Conservation (phyloP, 2,888 invertebrate species). For the Microplitis deprimator region DNA sequence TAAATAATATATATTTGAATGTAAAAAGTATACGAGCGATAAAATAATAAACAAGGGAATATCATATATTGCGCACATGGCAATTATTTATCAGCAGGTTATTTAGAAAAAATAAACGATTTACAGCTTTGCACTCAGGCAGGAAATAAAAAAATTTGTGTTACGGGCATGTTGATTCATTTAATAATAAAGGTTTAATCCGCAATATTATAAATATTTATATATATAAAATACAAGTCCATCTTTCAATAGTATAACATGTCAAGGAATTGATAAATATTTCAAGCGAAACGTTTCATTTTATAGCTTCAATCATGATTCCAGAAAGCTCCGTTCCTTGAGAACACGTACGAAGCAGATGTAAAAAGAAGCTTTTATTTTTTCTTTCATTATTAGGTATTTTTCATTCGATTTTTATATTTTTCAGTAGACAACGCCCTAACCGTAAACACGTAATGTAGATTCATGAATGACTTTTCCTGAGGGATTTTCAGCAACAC, state of each 20-base stretch:
- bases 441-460: constrained; percentile 76
- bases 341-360: constrained; percentile 27
- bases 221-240: background rate
- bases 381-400: constrained; percentile 18
- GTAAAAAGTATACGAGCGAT: background rate
- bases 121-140: constrained; percentile 32
- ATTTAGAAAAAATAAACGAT: constrained; percentile 20
- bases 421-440: constrained; percentile 57
- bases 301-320: constrained; percentile 33
- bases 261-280: constrained; percentile 4
- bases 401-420: constrained; percentile 16
- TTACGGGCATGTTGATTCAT: constrained; percentile 16
- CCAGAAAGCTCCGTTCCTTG: constrained; percentile 30
- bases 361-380: constrained; percentile 21
- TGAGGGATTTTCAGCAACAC: constrained; percentile 75
- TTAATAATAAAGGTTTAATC: constrained; percentile 5
- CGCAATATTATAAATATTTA: background rate
- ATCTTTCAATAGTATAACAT: constrained; percentile 2
- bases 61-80: constrained; percentile 5
- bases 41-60: constrained; percentile 10
- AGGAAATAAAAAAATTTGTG: constrained; percentile 10
- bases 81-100: constrained; percentile 12
- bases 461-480: constrained; percentile 74
- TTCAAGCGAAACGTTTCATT: constrained; percentile 28
- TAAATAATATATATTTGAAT: constrained; percentile 9